Conservation (phyloP, 1,140 invertebrate species). For the Drosophila sproati region DNA sequence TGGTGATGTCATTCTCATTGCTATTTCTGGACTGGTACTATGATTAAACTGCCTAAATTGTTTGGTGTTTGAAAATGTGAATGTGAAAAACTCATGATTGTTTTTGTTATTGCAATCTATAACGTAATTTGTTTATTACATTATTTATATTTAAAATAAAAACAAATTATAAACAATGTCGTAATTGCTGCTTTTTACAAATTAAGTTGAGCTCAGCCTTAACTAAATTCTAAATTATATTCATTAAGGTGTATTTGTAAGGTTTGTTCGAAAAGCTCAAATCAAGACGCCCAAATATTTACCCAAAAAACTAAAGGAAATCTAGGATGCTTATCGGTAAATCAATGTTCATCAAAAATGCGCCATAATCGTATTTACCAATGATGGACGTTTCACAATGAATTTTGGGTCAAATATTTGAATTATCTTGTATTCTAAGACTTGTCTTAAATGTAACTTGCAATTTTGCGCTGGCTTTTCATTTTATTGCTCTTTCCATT, state of each 20-base stretch:
- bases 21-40: slow-evolving; percentile 99
- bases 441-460: background rate
- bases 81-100: slow-evolving; percentile 29
- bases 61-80: slow-evolving; percentile 15
- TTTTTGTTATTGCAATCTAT: slow-evolving; percentile 44
- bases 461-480: background rate
- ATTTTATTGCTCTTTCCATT: background rate
- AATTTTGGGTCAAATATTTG: slow-evolving; percentile 12
- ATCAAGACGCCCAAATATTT: slow-evolving; percentile 14
- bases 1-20: slow-evolving; percentile 97
- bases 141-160: slow-evolving; percentile 35
- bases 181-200: background rate
- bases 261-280: slow-evolving; percentile 5
- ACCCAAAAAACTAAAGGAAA: background rate
- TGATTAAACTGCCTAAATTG: slow-evolving; percentile 87
- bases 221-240: background rate
- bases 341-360: slow-evolving; percentile 4
- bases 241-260: background rate
- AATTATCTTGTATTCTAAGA: background rate
- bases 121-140: slow-evolving; percentile 50
- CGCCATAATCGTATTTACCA: background rate
- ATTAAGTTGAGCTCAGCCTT: slow-evolving; percentile 32
- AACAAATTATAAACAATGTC: slow-evolving; percentile 18
- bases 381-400: slow-evolving; percentile 4
- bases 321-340: background rate